Evolutionary conservation across 1,140 invertebrate species (phyloP).

Genomic region (Aradophagus sp.): DNA sequence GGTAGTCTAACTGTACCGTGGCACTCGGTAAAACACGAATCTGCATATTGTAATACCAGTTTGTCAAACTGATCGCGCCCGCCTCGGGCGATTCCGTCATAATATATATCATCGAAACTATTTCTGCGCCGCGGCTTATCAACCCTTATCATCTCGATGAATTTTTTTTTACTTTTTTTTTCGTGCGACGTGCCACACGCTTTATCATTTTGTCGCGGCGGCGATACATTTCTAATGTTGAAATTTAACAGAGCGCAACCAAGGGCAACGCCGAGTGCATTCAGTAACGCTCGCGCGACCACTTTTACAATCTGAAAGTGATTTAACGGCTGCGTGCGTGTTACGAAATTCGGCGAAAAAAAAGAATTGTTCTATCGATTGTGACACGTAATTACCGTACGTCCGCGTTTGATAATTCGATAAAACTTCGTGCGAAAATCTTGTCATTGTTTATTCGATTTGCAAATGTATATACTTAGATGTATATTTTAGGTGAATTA

Average conservation of each 20-base stretch:
- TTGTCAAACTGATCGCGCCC: constrained; percentile 13
- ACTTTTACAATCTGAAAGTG: constrained; percentile 26
- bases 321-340: constrained; percentile 27
- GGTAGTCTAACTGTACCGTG: constrained; percentile 30
- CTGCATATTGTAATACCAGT: constrained; percentile 25
- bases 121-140: constrained; percentile 20
- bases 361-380: too few relatives aligned
- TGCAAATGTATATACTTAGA: too few relatives aligned
- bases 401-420: too few relatives aligned
- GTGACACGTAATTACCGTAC: too few relatives aligned
- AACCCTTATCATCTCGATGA: constrained; percentile 23
- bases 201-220: constrained; percentile 48
- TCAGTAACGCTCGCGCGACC: too few relatives aligned
- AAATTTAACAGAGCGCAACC: constrained; percentile 53
- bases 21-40: constrained; percentile 19
- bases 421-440: too few relatives aligned
- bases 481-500: too few relatives aligned
- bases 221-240: constrained; percentile 33
- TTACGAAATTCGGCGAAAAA: too few relatives aligned
- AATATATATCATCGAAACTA: constrained; percentile 16
- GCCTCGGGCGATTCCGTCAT: constrained; percentile 10
- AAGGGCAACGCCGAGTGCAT: constrained; percentile 43
- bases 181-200: background rate
- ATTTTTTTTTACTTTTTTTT: too few relatives aligned
- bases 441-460: too few relatives aligned